Percentiles rank a stretch among this genome's conserved stretches.
These are phyloP conservation scores for Rhodinocichla rosea DNA, from an alignment of 2,113 vertebrate genomes.

Conservation along the genomic window DNA sequence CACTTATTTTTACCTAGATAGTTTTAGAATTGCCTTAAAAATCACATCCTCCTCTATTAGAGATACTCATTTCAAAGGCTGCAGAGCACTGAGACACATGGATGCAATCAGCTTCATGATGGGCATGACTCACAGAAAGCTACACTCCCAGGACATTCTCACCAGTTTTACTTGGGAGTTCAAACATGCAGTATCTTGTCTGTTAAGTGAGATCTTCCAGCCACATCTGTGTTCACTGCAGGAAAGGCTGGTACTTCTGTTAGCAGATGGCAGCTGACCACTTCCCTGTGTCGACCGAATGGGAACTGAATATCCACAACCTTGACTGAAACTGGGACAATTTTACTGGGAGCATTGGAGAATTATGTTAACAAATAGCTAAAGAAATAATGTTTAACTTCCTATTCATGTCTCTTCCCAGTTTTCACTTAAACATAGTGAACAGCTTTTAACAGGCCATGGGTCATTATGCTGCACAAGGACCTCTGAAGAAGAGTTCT, in stretches of 20 bases:
- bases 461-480: background rate
- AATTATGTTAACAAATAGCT: conserved; percentile 9
- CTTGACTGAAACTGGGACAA: background rate
- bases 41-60: background rate
- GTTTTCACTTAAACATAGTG: background rate
- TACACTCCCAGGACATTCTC: background rate
- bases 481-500: background rate
- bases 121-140: background rate
- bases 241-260: background rate
- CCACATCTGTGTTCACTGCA: background rate
- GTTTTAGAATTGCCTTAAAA: conserved; percentile 23
- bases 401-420: background rate
- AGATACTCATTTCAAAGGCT: background rate
- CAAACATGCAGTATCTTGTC: background rate
- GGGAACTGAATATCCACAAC: background rate
- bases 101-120: background rate
- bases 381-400: background rate
- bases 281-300: background rate
- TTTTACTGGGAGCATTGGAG: background rate
- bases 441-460: background rate
- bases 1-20: conserved; percentile 19
- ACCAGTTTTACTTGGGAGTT: conserved; percentile 7
- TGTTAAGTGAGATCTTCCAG: background rate
- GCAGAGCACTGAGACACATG: background rate
- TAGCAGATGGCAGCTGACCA: conserved; percentile 29